A percentile compares a stretch with the other conserved stretches of the same genome.
phyloP scores from a whole-genome alignment of 1,140 invertebrate genomes.

The Neodiprion virginianus region DNA sequence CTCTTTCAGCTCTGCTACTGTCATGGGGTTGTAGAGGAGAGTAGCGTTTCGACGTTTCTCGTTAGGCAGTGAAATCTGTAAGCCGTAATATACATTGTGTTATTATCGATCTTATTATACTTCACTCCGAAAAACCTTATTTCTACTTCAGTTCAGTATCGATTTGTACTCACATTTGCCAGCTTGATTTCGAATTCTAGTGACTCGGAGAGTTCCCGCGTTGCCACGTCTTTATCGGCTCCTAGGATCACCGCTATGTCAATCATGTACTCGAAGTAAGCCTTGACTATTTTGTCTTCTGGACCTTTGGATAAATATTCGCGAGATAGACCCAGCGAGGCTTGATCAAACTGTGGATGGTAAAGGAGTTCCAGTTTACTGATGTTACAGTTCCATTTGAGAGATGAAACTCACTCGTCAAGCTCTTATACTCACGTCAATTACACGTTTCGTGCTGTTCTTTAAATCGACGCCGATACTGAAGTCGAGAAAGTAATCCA shows the following conservation, averaged over 20 bases:
- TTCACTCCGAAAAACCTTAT: not conserved
- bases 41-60: conserved; percentile 92
- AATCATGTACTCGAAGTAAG: conserved; percentile 85
- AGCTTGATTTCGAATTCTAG: conserved; percentile 91
- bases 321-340: conserved; percentile 83
- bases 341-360: conserved; percentile 86
- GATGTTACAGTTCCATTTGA: not conserved
- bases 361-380: not conserved
- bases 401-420: not conserved
- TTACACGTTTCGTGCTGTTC: conserved; percentile 83
- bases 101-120: conserved; percentile 6
- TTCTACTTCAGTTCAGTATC: not conserved
- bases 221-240: conserved; percentile 74
- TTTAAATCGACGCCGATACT: conserved; percentile 90
- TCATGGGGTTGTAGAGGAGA: conserved; percentile 91
- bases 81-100: not conserved
- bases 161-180: conserved; percentile 79
- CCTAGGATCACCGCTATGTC: conserved; percentile 89
- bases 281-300: conserved; percentile 77
- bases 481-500: conserved; percentile 93
- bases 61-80: conserved; percentile 84
- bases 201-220: conserved; percentile 79
- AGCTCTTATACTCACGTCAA: conserved; percentile 75
- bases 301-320: conserved; percentile 90
- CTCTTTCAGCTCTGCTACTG: conserved; percentile 74